phyloP scores from a whole-genome alignment of 2,888 invertebrate genomes.

The Lamellibrachia columna region DNA sequence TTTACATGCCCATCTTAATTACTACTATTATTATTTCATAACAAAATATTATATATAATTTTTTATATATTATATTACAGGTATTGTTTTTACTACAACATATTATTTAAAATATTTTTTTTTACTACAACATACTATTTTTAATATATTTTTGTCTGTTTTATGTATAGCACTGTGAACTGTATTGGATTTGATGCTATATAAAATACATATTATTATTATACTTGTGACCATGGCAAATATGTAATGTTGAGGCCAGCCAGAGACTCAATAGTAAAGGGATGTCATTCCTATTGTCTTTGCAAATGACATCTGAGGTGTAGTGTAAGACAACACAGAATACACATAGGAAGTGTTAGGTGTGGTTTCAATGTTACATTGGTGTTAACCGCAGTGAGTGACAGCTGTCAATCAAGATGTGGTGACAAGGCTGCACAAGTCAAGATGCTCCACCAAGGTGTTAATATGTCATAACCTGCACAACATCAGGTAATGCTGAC shows the following conservation, averaged over 20 bases:
- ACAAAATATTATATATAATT: too few relatives aligned
- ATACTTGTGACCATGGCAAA: neutral
- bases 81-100: too few relatives aligned
- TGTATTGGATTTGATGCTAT: too few relatives aligned
- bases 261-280: neutral
- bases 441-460: neutral
- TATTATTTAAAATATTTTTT: too few relatives aligned
- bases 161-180: too few relatives aligned
- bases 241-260: neutral
- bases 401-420: conserved; percentile 5
- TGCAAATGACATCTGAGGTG: neutral
- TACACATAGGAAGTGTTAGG: neutral
- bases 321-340: neutral
- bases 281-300: neutral
- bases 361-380: neutral
- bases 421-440: neutral
- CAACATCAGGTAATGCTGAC: neutral
- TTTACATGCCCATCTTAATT: too few relatives aligned
- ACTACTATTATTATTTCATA: too few relatives aligned
- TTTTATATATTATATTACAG: too few relatives aligned
- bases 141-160: too few relatives aligned
- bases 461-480: neutral
- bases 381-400: neutral
- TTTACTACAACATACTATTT: too few relatives aligned
- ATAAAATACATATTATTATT: too few relatives aligned